Percentiles rank a stretch among this genome's conserved stretches.
These are phyloP conservation scores for Drosophila repletoides DNA, from an alignment of 1,140 invertebrate genomes.

Conservation along the genomic window DNA sequence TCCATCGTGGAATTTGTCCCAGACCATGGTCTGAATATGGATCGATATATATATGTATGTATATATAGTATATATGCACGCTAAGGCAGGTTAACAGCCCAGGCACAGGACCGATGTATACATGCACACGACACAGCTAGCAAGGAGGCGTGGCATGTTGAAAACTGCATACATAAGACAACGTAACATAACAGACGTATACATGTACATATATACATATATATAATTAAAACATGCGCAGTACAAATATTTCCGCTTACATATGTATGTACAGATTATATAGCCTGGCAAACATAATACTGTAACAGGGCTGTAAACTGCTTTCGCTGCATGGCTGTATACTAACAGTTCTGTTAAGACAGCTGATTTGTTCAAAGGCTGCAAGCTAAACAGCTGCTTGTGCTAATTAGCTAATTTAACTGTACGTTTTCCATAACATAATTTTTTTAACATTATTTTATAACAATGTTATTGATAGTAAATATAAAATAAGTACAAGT, in stretches of 20 bases:
- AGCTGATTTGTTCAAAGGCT: constrained; percentile 33
- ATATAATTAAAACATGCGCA: constrained; percentile 43
- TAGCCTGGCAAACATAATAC: background rate
- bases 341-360: constrained; percentile 58
- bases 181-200: constrained; percentile 7
- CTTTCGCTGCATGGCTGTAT: constrained; percentile 32
- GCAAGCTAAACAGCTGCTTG: constrained; percentile 24
- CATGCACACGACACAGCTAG: too few species aligned
- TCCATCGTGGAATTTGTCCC: constrained; percentile 71
- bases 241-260: constrained; percentile 15
- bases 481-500: too few species aligned
- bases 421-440: too few species aligned
- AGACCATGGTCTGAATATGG: constrained; percentile 62
- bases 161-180: background rate
- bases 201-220: background rate
- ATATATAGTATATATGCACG: background rate
- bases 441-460: too few species aligned
- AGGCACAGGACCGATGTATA: too few species aligned
- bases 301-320: constrained; percentile 4
- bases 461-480: too few species aligned
- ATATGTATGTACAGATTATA: background rate
- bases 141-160: constrained; percentile 8
- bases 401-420: constrained; percentile 33
- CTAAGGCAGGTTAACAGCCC: too few species aligned
- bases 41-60: constrained; percentile 34